A percentile compares a stretch with the other conserved stretches of the same genome.
These are phyloP conservation scores for Nemoura dubitans DNA, from an alignment of 2,888 invertebrate species.

Conservation along the genomic window DNA sequence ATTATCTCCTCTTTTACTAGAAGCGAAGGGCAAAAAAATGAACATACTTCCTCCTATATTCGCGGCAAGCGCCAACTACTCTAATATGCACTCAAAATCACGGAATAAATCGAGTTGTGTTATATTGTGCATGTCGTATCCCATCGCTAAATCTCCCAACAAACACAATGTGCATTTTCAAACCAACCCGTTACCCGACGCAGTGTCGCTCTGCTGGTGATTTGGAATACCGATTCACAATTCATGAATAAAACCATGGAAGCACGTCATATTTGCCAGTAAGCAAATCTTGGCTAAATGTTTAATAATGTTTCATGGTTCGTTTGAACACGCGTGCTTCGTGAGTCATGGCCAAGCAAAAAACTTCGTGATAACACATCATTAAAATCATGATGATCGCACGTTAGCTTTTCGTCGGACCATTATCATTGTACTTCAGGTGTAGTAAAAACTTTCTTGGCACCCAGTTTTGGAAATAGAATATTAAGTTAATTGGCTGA, in stretches of 20 bases:
- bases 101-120: neutral
- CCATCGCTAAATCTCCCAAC: neutral
- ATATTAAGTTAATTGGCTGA: neutral
- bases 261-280: neutral
- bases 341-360: no score
- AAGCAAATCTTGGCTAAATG: neutral
- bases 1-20: constrained; percentile 48
- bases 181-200: neutral
- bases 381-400: neutral
- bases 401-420: neutral
- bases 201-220: neutral
- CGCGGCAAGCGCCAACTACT: neutral
- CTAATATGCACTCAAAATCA: constrained; percentile 12
- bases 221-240: neutral
- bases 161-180: neutral
- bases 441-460: neutral
- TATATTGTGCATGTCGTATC: neutral
- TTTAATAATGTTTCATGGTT: neutral
- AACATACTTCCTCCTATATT: neutral
- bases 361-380: neutral
- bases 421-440: neutral
- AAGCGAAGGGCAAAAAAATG: constrained; percentile 38
- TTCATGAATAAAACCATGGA: neutral
- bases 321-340: neutral
- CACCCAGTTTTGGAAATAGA: neutral